A percentile compares a stretch with the other conserved stretches of the same genome.
phyloP scores from a whole-genome alignment of 1,140 invertebrate species.

The Eubasilissa regina region DNA sequence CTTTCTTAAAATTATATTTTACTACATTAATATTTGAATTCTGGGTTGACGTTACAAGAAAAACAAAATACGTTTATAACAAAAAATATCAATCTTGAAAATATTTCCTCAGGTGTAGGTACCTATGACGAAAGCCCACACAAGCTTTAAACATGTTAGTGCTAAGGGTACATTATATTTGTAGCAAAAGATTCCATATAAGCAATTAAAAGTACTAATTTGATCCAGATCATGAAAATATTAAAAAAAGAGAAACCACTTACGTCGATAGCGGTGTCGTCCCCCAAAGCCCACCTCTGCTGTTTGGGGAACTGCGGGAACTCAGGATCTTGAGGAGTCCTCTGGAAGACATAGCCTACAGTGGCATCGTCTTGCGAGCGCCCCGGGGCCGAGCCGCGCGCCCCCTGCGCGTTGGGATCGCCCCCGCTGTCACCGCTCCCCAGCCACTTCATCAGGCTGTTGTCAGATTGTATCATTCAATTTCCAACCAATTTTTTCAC shows the following conservation, averaged over 20 bases:
- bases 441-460: conserved; percentile 72
- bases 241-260: conserved; percentile 8
- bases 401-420: conserved; percentile 65
- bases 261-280: conserved; percentile 86
- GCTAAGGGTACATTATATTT: too few species aligned
- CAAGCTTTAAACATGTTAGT: too few species aligned
- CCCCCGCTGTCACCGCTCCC: conserved; percentile 68
- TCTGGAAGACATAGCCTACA: conserved; percentile 90
- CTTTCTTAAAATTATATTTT: too few species aligned
- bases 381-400: conserved; percentile 66
- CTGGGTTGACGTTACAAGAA: too few species aligned
- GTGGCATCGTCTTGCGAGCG: conserved; percentile 88
- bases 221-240: too few species aligned
- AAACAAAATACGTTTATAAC: too few species aligned
- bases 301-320: conserved; percentile 79
- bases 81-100: too few species aligned
- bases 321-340: conserved; percentile 83
- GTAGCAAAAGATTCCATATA: too few species aligned
- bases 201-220: too few species aligned
- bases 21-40: too few species aligned
- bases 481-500: conserved; percentile 50
- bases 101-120: too few species aligned
- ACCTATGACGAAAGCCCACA: too few species aligned
- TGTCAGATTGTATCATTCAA: conserved; percentile 73
- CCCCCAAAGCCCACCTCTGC: conserved; percentile 84